phyloP scores from a whole-genome alignment of 2,797 vertebrate genomes.

The Uromys caudimaculatus region DNA sequence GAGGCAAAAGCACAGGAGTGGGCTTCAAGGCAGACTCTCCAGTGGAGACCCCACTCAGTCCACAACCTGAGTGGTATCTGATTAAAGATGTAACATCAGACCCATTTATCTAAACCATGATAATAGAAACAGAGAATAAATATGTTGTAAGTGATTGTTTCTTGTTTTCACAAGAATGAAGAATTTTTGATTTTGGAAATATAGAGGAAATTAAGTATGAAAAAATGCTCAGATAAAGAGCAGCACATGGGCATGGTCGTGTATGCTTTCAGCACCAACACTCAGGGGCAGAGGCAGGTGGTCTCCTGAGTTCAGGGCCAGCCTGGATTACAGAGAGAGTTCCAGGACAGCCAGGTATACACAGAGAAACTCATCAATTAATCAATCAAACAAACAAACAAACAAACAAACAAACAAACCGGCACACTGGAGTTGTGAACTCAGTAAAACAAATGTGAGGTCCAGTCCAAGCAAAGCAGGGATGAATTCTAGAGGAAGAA shows the following conservation, averaged over 20 bases:
- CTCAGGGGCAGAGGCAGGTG: not conserved
- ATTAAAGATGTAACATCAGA: not conserved
- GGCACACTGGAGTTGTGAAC: not conserved
- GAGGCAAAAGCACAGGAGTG: not conserved
- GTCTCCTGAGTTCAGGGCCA: not conserved
- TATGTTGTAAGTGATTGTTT: not conserved
- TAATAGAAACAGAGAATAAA: not conserved
- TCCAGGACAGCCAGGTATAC: not conserved
- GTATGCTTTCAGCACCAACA: not conserved
- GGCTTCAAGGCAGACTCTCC: not conserved
- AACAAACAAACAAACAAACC: not conserved
- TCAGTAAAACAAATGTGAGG: conserved; percentile 15
- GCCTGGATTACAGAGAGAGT: not conserved
- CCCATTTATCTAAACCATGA: not conserved
- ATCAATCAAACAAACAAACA: not conserved
- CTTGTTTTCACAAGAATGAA: conserved; percentile 16
- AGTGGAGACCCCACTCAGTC: not conserved
- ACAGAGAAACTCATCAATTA: not conserved
- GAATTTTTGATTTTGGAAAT: conserved; percentile 22
- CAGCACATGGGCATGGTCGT: not conserved
- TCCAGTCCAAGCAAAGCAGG: not conserved
- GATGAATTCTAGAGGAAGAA: not conserved
- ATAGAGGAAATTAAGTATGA: conserved; percentile 8
- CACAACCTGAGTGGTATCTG: not conserved
- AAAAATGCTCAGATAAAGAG: conserved; percentile 23